Evolutionary conservation across 2,797 vertebrate genomes (phyloP).

Genomic region (Pterois miles): DNA sequence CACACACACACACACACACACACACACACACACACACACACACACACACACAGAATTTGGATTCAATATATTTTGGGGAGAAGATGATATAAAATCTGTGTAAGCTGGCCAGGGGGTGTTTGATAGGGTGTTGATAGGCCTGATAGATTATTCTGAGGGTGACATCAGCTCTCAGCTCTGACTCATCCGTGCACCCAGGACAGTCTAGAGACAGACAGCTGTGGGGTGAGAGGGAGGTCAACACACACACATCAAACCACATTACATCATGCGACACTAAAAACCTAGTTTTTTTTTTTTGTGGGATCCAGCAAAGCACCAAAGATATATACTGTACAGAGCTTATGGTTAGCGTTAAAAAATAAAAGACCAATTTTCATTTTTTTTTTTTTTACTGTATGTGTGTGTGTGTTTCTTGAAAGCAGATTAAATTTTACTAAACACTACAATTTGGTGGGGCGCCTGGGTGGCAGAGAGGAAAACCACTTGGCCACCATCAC

Average conservation of each 20-base stretch:
- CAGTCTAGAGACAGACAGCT: slow-evolving; percentile 51
- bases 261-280: slow-evolving; percentile 67
- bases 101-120: slow-evolving; percentile 21
- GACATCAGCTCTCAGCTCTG: slow-evolving; percentile 72
- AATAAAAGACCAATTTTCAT: slow-evolving; percentile 36
- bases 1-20: neutral
- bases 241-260: slow-evolving; percentile 56
- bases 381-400: slow-evolving; percentile 4
- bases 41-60: neutral
- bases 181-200: slow-evolving; percentile 57
- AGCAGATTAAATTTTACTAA: slow-evolving; percentile 69
- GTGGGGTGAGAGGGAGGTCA: slow-evolving; percentile 64
- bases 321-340: slow-evolving; percentile 10
- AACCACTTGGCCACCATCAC: slow-evolving; percentile 69
- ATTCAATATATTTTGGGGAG: neutral
- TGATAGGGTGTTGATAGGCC: slow-evolving; percentile 30
- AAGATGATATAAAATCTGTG: slow-evolving; percentile 11
- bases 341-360: slow-evolving; percentile 45
- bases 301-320: slow-evolving; percentile 10
- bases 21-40: neutral
- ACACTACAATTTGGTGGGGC: slow-evolving; percentile 69
- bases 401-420: slow-evolving; percentile 48
- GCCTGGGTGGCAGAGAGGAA: slow-evolving; percentile 75
- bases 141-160: slow-evolving; percentile 58
- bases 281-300: slow-evolving; percentile 32